Base-by-base conservation (phyloP, 2,113 vertebrate species). In the Tupaia chinensis region DNA sequence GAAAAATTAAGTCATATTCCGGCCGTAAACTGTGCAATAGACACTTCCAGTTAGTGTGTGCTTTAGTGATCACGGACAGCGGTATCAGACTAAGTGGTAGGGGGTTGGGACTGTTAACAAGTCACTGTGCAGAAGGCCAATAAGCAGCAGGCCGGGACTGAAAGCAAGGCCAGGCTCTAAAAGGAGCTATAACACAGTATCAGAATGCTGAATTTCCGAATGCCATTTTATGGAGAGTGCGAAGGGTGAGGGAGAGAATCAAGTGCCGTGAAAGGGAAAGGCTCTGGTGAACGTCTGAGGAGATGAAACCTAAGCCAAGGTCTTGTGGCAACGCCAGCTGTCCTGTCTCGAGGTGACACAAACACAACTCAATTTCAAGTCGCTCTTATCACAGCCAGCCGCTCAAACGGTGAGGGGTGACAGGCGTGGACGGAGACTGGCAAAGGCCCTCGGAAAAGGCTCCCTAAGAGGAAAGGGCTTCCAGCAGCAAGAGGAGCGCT, bases 1-100 rank as follows among this genome's bases (percentile, higher is more conserved):
- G 91, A 96, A 95, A 97, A 90, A 97, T 92, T 92, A 97, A 97
- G 94, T 72, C 95, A 97, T 81, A 95, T 88, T 69, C 72, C n/a
- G 29, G 92, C 87, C 94, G 92, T 94, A 79, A 94, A 93, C 88
- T 83, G 95, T 95, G 93, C 96, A 91, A 94, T 0, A 72, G 89
- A 91, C 89, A 96, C 94, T 96, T 95, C 22, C 87, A 96, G 94
- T 87, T 86, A 81, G 92, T 23, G 44, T 14, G 97, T 85, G 97
- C n/a, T 91, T 95, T 95, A 60, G 20, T 32, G 23, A 53, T 74
- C 96, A 44, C 0, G 34, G 63, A 23, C 91, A 89, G 95, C 90
- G 22, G 89, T 17, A 44, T 56, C 82, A 80, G 53, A 92, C 78
- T 72, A 70, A 92, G 94, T 69, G 96, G 97, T 96, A 98, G 98